Percentiles rank a stretch among this genome's conserved stretches.
Conservation (phyloP, 2,797 vertebrate species). For the Malacoctenus gilli region DNA sequence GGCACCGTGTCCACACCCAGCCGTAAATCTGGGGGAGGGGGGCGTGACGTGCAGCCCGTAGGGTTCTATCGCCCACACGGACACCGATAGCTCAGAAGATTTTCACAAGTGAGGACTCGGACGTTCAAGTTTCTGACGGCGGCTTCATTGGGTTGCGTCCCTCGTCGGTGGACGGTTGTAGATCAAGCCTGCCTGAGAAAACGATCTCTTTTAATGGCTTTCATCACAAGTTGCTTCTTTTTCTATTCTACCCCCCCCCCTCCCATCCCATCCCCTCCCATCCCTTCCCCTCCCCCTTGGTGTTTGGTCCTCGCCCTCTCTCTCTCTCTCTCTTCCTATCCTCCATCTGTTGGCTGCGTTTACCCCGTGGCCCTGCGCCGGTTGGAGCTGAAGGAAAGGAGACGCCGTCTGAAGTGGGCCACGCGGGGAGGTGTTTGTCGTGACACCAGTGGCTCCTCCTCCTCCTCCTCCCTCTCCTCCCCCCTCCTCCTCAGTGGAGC, state of each 20-base stretch:
- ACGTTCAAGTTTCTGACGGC: conserved; percentile 42
- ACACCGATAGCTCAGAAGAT: conserved; percentile 23
- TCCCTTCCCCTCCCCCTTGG: conserved; percentile 15
- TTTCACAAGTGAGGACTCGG: conserved; percentile 42
- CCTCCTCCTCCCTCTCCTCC: too few species aligned
- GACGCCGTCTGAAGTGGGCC: conserved; percentile 69
- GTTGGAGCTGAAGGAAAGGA: conserved; percentile 67
- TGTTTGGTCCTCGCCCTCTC: conserved; percentile 19
- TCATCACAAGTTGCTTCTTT: conserved; percentile 26
- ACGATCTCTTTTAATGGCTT: conserved; percentile 28
- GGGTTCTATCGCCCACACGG: conserved; percentile 26
- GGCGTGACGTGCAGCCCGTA: conserved; percentile 38
- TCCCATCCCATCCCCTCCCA: conserved; percentile 18
- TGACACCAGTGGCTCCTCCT: conserved; percentile 61
- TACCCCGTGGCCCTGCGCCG: conserved; percentile 65
- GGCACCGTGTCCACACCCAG: conserved; percentile 49
- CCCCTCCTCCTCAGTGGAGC: conserved; percentile 50
- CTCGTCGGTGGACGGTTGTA: conserved; percentile 13
- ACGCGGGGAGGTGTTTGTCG: conserved; percentile 65
- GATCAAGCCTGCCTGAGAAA: conserved; percentile 15
- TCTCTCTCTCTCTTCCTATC: conserved; percentile 36
- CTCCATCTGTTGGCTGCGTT: conserved; percentile 77
- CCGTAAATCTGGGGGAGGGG: conserved; percentile 57
- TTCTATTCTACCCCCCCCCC: conserved; percentile 19
- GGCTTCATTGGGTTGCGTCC: conserved; percentile 40